phyloP scores from a whole-genome alignment of 1,140 invertebrate species.

The Heliconius hermathena region DNA sequence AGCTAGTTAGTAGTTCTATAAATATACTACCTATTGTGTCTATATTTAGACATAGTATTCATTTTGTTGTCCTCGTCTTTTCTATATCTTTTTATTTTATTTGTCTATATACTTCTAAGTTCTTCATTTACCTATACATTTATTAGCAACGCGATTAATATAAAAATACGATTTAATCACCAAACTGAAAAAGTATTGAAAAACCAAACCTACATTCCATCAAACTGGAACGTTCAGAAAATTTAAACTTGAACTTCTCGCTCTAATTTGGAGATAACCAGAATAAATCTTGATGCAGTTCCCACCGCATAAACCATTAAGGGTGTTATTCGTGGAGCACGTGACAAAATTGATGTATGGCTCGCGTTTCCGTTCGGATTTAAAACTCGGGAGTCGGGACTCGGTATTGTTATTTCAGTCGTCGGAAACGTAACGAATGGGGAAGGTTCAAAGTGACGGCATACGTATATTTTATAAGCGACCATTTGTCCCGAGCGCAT shows the following conservation, averaged over 20 bases:
- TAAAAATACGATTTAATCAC: background rate
- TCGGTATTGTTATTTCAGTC: conserved; percentile 77
- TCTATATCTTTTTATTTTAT: background rate
- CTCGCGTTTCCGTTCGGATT: conserved; percentile 60
- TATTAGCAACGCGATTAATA: background rate
- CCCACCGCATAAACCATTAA: conserved; percentile 27
- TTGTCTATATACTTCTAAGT: background rate
- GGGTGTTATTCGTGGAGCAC: conserved; percentile 49
- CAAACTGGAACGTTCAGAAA: conserved; percentile 16
- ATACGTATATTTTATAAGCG: conserved; percentile 69
- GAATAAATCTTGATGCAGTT: conserved; percentile 30
- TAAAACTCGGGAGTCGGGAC: conserved; percentile 54
- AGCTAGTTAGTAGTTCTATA: background rate
- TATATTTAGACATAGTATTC: too few species aligned
- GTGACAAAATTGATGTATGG: conserved; percentile 61
- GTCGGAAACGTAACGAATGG: conserved; percentile 70
- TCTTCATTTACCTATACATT: background rate
- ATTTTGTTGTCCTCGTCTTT: background rate
- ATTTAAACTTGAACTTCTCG: conserved; percentile 43
- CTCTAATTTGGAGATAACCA: conserved; percentile 35
- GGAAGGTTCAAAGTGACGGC: conserved; percentile 69
- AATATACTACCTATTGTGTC: too few species aligned
- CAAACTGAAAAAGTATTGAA: background rate
- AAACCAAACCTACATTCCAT: background rate
- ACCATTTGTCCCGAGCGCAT: conserved; percentile 74